These are phyloP conservation scores for Macrostomum lignano DNA, from an alignment of 1,140 invertebrate genomes.

Conservation along the genomic window DNA sequence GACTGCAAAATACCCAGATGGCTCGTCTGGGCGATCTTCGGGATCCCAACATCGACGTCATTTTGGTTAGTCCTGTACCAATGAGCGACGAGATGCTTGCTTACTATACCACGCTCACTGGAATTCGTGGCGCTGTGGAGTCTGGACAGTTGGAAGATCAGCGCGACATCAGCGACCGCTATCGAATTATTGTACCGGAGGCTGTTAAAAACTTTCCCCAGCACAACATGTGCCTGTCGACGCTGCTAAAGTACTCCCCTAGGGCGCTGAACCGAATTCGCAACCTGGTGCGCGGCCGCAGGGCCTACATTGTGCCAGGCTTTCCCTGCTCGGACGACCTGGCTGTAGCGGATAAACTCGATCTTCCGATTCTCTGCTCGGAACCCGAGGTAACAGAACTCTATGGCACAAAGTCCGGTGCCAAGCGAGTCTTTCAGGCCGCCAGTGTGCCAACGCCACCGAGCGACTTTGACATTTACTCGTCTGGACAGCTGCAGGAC, in stretches of 20 bases:
- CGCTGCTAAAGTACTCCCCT: constrained; percentile 25
- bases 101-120: constrained; percentile 25
- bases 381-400: constrained; percentile 24
- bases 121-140: constrained; percentile 18
- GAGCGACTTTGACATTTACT: constrained; percentile 7
- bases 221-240: constrained; percentile 24
- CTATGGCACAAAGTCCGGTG: constrained; percentile 26
- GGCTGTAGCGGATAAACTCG: constrained; percentile 16
- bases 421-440: constrained; percentile 7
- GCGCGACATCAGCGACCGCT: constrained; percentile 15
- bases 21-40: constrained; percentile 22
- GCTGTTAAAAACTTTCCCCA: constrained; percentile 23
- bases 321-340: constrained; percentile 23
- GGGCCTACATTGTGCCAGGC: constrained; percentile 24
- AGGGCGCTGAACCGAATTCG: constrained; percentile 17
- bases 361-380: constrained; percentile 19
- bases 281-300: constrained; percentile 19
- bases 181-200: constrained; percentile 25
- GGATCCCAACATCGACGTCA: constrained; percentile 29
- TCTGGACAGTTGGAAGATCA: constrained; percentile 20
- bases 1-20: constrained; percentile 25
- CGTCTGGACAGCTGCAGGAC: constrained; percentile 26
- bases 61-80: constrained; percentile 23
- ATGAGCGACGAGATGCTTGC: constrained; percentile 26
- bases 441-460: constrained; percentile 6